Conservation (phyloP, 2,888 invertebrate genomes). For the Phania funesta region DNA sequence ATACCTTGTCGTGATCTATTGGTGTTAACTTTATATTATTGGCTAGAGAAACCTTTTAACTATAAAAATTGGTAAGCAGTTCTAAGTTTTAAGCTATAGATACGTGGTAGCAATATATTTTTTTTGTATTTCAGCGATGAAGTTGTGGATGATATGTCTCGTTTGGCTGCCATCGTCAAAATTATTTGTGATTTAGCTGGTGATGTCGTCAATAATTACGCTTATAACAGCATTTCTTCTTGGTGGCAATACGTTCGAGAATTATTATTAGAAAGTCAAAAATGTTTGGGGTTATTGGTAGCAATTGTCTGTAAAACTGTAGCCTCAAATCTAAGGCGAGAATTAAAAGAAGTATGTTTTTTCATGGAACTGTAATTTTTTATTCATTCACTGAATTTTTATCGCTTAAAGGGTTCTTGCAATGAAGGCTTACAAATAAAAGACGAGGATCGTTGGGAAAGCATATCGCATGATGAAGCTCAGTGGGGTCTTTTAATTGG, state of each 20-base stretch:
- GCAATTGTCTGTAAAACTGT: constrained; percentile 91
- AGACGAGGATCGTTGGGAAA: constrained; percentile 87
- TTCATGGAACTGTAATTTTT: background rate
- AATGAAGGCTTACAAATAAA: constrained; percentile 78
- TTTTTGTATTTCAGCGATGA: constrained; percentile 74
- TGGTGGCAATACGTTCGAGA: constrained; percentile 92
- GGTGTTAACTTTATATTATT: constrained; percentile 85
- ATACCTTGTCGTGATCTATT: constrained; percentile 84
- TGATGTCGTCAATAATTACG: constrained; percentile 82
- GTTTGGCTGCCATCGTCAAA: constrained; percentile 84
- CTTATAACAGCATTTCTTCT: constrained; percentile 86
- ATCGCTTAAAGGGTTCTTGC: constrained; percentile 74
- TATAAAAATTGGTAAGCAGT: constrained; percentile 76
- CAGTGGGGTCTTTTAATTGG: constrained; percentile 93
- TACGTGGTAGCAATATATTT: background rate
- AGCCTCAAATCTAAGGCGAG: constrained; percentile 79
- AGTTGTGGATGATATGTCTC: constrained; percentile 83
- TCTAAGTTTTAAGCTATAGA: background rate
- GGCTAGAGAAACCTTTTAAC: constrained; percentile 84
- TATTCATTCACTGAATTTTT: constrained; percentile 72
- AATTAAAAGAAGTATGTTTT: constrained; percentile 72
- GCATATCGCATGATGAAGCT: constrained; percentile 90
- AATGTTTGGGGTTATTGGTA: constrained; percentile 89
- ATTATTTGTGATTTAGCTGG: constrained; percentile 85
- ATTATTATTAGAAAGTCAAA: constrained; percentile 86